Percentiles rank a stretch among this genome's conserved stretches.
phyloP scores from a whole-genome alignment of 2,113 vertebrate genomes.

The Psilopsiagon aymara region DNA sequence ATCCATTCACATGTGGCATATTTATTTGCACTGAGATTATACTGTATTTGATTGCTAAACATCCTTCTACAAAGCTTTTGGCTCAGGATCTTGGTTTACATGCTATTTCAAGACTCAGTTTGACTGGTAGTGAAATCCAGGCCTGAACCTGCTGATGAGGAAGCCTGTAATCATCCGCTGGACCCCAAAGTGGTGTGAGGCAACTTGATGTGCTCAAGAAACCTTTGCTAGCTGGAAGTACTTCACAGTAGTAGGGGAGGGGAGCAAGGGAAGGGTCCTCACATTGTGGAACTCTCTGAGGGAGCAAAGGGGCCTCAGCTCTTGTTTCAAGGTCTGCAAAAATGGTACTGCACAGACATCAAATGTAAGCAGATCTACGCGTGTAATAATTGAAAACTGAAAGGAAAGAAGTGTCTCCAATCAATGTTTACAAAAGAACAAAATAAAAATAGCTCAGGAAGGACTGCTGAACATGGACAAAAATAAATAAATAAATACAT shows the following conservation, averaged over 20 bases:
- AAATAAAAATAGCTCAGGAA: background rate
- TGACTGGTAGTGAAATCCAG: background rate
- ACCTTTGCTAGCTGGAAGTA: background rate
- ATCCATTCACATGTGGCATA: background rate
- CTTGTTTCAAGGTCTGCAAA: background rate
- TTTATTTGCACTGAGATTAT: background rate
- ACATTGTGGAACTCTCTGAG: fast-evolving
- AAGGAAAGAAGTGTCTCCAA: background rate
- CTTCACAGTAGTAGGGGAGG: background rate
- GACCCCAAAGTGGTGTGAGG: background rate
- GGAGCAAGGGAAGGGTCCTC: background rate
- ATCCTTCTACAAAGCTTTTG: background rate
- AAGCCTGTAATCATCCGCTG: background rate
- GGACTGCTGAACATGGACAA: background rate
- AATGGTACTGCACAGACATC: background rate
- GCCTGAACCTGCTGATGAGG: background rate
- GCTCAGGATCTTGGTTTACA: background rate
- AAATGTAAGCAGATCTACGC: background rate
- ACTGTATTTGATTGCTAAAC: background rate
- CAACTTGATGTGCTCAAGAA: background rate
- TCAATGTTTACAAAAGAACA: background rate
- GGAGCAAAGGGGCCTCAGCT: background rate
- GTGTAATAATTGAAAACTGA: background rate
- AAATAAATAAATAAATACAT: background rate
- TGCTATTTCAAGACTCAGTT: background rate